These are phyloP conservation scores for Decapterus maruadsi DNA, from an alignment of 2,797 vertebrate genomes.

Conservation along the genomic window DNA sequence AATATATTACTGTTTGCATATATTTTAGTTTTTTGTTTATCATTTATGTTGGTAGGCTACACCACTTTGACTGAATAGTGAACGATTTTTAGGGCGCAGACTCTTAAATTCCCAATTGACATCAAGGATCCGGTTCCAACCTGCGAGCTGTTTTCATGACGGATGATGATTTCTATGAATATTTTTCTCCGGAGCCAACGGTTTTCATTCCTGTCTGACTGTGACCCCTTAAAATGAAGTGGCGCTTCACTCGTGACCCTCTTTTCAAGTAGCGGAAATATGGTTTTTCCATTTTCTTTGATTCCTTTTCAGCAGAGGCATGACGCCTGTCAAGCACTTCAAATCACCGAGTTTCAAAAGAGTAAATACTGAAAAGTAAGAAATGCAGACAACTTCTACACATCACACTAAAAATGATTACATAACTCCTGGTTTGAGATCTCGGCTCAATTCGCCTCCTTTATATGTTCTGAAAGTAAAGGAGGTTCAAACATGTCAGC, in stretches of 20 bases:
- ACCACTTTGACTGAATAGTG: too few species aligned
- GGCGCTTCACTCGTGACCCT: neutral
- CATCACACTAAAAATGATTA: neutral
- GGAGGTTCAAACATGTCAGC: neutral
- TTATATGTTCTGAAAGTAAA: neutral
- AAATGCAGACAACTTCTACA: neutral
- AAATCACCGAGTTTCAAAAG: neutral
- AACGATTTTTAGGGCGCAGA: neutral
- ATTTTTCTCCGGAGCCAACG: neutral
- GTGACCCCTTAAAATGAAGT: constrained; percentile 4
- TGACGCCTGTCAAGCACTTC: neutral
- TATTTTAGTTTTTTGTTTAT: too few species aligned
- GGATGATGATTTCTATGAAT: neutral
- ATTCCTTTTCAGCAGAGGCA: neutral
- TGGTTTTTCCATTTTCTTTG: neutral
- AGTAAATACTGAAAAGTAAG: neutral
- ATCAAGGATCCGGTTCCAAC: neutral
- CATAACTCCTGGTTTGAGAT: neutral
- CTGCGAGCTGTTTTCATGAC: neutral
- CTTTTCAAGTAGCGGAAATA: neutral
- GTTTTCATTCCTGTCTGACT: neutral
- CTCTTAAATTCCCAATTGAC: neutral
- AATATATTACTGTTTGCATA: too few species aligned
- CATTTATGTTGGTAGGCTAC: too few species aligned
- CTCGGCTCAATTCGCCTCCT: neutral